These are phyloP conservation scores for Camelus bactrianus DNA, from an alignment of 2,113 vertebrate genomes.

Conservation along the genomic window DNA sequence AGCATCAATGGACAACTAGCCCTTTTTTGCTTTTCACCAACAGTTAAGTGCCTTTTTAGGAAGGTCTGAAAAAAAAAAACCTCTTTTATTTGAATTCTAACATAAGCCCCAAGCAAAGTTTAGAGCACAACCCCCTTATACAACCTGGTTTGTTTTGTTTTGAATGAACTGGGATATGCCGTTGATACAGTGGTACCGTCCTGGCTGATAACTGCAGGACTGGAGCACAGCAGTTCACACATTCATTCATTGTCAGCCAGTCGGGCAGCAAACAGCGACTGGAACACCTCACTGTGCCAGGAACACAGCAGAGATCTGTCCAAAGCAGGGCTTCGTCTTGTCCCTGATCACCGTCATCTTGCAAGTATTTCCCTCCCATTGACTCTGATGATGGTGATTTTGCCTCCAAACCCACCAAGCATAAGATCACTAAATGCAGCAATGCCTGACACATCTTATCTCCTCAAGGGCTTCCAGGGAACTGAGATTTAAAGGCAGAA, in stretches of 20 bases:
- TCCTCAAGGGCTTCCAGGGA: background rate
- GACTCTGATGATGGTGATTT: background rate
- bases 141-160: background rate
- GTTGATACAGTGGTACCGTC: background rate
- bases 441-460: background rate
- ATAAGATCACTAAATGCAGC: background rate
- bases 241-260: background rate
- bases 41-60: slow-evolving; percentile 1
- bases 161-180: background rate
- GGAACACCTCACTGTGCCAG: background rate
- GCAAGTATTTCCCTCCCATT: background rate
- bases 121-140: background rate
- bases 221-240: background rate
- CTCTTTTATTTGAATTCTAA: slow-evolving; percentile 42
- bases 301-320: background rate
- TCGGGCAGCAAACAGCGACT: background rate
- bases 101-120: background rate
- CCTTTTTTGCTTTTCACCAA: slow-evolving; percentile 37
- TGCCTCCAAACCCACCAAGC: background rate
- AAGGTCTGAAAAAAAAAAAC: background rate
- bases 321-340: background rate
- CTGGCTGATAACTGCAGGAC: background rate
- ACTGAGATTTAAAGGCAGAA: background rate
- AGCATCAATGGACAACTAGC: slow-evolving; percentile 60
- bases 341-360: background rate